Evolutionary conservation across 2,888 invertebrate species (phyloP).

Genomic region (Chymomyza caudatula): DNA sequence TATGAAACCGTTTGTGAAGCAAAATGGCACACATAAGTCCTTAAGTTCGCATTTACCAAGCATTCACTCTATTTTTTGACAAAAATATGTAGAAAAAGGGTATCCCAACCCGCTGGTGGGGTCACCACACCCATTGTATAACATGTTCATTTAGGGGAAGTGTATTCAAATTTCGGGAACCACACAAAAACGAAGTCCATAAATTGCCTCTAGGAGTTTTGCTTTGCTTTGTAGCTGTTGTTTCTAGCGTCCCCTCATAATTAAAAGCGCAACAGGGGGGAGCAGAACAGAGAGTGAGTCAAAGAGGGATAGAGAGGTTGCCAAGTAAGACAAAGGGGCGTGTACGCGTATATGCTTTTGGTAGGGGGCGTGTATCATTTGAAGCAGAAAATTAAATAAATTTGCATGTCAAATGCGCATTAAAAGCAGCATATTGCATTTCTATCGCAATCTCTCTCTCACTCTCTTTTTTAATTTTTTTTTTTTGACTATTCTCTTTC

Average conservation of each 20-base stretch:
- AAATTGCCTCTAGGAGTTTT: constrained; percentile 36
- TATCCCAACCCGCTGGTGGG: no score
- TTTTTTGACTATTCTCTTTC: constrained; percentile 10
- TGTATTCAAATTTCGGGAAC: not conserved
- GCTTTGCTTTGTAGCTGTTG: constrained; percentile 9
- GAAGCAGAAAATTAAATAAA: constrained; percentile 69
- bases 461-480: not conserved
- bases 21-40: no score
- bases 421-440: constrained; percentile 33
- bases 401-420: constrained; percentile 70
- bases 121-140: no score
- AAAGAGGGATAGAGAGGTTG: not conserved
- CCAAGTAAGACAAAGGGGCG: not conserved
- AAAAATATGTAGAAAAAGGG: no score
- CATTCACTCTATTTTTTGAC: no score
- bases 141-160: not conserved
- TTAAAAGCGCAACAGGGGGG: constrained; percentile 56
- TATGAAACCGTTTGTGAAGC: no score
- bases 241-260: constrained; percentile 36
- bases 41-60: no score
- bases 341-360: not conserved
- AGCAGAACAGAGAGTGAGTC: constrained; percentile 16
- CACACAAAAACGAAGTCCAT: constrained; percentile 4
- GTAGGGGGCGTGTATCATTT: constrained; percentile 32
- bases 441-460: not conserved